These are phyloP conservation scores for Amblyopsis hoosieri DNA, from an alignment of 2,797 vertebrate species.

Conservation along the genomic window DNA sequence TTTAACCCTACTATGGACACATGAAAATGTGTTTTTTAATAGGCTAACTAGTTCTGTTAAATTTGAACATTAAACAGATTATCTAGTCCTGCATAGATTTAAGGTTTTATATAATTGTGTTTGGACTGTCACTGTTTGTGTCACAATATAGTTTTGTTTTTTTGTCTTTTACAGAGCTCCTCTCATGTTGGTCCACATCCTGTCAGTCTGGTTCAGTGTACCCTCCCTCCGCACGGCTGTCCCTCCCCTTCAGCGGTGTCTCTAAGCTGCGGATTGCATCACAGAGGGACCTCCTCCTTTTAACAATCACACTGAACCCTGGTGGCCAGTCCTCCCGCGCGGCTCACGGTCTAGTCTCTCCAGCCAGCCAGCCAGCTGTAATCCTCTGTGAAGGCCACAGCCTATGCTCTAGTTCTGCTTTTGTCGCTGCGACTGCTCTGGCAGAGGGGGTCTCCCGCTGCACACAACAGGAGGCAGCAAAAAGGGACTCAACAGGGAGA, in stretches of 20 bases:
- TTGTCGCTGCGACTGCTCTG: conserved; percentile 58
- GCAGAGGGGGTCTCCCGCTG: conserved; percentile 54
- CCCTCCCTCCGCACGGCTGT: conserved; percentile 20
- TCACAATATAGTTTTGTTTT: conserved; percentile 1
- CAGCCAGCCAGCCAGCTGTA: conserved; percentile 46
- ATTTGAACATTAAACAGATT: too few species aligned
- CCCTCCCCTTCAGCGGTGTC: conserved; percentile 8
- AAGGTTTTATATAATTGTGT: too few species aligned
- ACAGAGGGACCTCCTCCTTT: conserved; percentile 38
- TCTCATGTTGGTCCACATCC: conserved; percentile 28
- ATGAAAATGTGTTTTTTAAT: too few species aligned
- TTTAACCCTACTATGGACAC: neutral
- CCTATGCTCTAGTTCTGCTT: conserved; percentile 45
- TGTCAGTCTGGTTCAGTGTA: conserved; percentile 22
- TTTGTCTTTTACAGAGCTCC: conserved; percentile 58
- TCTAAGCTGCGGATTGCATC: conserved; percentile 28
- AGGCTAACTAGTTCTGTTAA: too few species aligned
- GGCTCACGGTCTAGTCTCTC: conserved; percentile 37
- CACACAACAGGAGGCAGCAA: conserved; percentile 55
- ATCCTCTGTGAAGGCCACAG: conserved; percentile 52
- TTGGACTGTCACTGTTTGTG: too few species aligned
- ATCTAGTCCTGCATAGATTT: too few species aligned
- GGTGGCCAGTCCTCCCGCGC: conserved; percentile 49
- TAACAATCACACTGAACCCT: conserved; percentile 12
- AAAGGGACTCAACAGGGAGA: conserved; percentile 34